Base-by-base conservation (phyloP, 2,888 invertebrate species). In the Coelinius sp. region DNA sequence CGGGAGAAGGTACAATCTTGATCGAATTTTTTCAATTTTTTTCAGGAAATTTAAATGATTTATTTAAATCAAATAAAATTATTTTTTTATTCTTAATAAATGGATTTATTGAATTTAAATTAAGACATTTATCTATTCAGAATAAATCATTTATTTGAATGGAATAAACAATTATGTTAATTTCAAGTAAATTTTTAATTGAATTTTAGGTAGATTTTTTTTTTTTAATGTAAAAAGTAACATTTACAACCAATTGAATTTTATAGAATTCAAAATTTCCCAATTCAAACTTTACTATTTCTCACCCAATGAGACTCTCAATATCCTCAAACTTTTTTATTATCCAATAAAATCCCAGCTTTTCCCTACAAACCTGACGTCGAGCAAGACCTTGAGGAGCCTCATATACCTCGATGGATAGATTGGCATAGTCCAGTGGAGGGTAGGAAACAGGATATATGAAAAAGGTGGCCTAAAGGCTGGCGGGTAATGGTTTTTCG, bases 321-420 rank as follows among this genome's bases (percentile, higher is more conserved):
- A 46, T 71, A 27, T 6, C 27, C 2, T 6, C 27, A n/a, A 64
- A 68, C 14, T n/a, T 73, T 75, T 74, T 75, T 75, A 75, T 76
- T 73, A 74, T 78, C 73, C 76, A 70, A 76, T 76, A 76, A 72
- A 77, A 77, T 68, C 73, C 73, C 44, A 67, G 73, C 41, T 68
- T 73, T 69, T 52, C 10, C n/a, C 73, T 52, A 59, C 14, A 52
- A 8, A 8, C 49, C 14, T 35, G 2, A 20, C 8, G 17, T 17
- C 10, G 31, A 17, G 59, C 31, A 59, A 31, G 14, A 59, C 17
- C 10, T 7, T 14, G 35, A 35, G 20, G 31, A 27, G 12, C n/a
- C n/a, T 17, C n/a, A 41, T 1, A 25, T 25, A 27, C 27, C 24
- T 35, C 35, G 25, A 27, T 27, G 56, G 17, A 59, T 49, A 12